Evolutionary conservation across 2,888 invertebrate species (phyloP), one percentile per base, ranked within the genome.

Genomic region (Scrobipalpa atriplicella): DNA sequence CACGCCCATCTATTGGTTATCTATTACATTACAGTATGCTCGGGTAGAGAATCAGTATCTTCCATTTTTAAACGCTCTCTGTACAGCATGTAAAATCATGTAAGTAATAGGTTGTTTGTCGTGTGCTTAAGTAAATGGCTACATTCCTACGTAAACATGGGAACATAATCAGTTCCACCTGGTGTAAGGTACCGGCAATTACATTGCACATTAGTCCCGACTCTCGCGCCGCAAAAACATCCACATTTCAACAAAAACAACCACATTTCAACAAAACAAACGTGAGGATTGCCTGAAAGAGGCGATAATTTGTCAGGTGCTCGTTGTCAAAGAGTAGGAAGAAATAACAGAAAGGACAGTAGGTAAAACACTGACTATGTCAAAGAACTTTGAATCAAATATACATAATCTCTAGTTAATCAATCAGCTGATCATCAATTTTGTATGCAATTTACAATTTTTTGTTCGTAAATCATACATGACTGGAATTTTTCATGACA

Each of bases 221-320:
- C n/a, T 47, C n/a, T 47, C n/a, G 72, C 77, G 70, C 75, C 78
- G 78, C 81, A 85, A 87, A 87, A 90, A 90, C 87, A 86, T 75
- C 78, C 83, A 82, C 86, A 86, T 82, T 88, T 87, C 29, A 29
- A 29, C 81, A 85, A 87, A 87, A 90, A 90, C 87, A 86, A 75
- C 78, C 83, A 82, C 86, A 86, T 82, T 88, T 87, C 85, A 86
- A 85, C 90, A 89, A 90, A 91, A 91, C 92, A 91, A 90, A 89
- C 86, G 88, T 82, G 85, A 79, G 86, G 86, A 89, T 89, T 88
- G 85, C 85, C 80, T 78, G 82, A 80, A 85, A 87, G 78, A 84
- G 80, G 73, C 71, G 85, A 86, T 91, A 86, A 91, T 92, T 92
- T 92, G 87, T 92, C 88, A 90, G 90, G 83, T 84, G 80, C 76